Evolutionary conservation across 2,888 invertebrate species (phyloP).

Genomic region (Xylota sylvarum): DNA sequence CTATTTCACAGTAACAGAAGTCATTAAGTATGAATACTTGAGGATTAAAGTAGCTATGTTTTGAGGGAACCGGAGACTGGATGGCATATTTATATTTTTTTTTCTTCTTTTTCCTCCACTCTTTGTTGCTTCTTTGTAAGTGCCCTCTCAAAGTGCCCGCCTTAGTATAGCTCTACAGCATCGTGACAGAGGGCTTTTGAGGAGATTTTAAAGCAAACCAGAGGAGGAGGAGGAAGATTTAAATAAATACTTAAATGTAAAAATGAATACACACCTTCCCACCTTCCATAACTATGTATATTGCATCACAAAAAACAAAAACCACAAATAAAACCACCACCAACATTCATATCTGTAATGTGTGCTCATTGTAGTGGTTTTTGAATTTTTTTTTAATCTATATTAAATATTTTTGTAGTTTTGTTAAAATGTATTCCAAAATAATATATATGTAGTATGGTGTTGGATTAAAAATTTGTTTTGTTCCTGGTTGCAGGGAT

Average conservation of each 20-base stretch:
- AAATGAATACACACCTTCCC: neutral
- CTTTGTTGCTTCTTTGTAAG: slow-evolving; percentile 11
- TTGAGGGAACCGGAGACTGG: neutral
- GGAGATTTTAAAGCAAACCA: neutral
- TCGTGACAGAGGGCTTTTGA: neutral
- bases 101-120: neutral
- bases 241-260: neutral
- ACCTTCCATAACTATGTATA: neutral
- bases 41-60: slow-evolving; percentile 23
- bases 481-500: neutral
- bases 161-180: neutral
- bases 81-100: neutral
- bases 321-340: slow-evolving; percentile 13
- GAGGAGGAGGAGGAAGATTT: slow-evolving; percentile 6
- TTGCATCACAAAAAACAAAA: neutral
- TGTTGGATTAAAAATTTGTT: neutral
- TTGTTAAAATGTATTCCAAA: neutral
- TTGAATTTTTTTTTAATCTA: neutral
- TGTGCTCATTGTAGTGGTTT: slow-evolving; percentile 1
- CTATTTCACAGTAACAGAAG: slow-evolving; percentile 26
- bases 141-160: slow-evolving; percentile 1
- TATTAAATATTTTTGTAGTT: slow-evolving; percentile 13
- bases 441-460: neutral
- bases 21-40: slow-evolving; percentile 49
- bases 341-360: neutral